These are phyloP conservation scores for Catharus fuscescens DNA, from an alignment of 2,113 vertebrate genomes.

Conservation along the genomic window DNA sequence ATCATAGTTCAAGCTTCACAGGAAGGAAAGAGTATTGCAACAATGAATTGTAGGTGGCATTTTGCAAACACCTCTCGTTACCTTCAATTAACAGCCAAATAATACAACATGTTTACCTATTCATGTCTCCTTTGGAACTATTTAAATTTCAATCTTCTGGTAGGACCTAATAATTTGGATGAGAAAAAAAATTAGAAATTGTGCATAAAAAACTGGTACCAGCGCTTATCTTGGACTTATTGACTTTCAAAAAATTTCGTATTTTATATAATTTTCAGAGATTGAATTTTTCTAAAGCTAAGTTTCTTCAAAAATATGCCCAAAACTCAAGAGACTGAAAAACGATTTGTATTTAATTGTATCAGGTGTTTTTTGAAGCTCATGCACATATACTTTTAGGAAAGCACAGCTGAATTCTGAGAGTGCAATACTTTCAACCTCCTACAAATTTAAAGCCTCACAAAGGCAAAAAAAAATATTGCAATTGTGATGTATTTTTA, in stretches of 20 bases:
- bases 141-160: background rate
- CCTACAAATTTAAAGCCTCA: background rate
- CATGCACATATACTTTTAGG: background rate
- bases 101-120: constrained; percentile 1
- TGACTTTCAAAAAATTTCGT: background rate
- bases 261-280: background rate
- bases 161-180: background rate
- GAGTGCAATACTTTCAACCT: background rate
- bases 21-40: background rate
- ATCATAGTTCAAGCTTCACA: background rate
- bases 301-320: background rate
- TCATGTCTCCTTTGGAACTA: background rate
- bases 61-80: constrained; percentile 22
- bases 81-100: constrained; percentile 17
- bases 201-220: background rate
- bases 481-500: background rate
- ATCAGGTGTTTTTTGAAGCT: background rate
- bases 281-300: background rate
- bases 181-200: background rate
- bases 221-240: background rate
- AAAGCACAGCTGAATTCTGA: background rate
- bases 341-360: background rate
- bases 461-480: background rate
- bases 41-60: background rate
- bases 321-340: background rate